Conservation (phyloP, 2,113 vertebrate species). For the Stegastes partitus region DNA sequence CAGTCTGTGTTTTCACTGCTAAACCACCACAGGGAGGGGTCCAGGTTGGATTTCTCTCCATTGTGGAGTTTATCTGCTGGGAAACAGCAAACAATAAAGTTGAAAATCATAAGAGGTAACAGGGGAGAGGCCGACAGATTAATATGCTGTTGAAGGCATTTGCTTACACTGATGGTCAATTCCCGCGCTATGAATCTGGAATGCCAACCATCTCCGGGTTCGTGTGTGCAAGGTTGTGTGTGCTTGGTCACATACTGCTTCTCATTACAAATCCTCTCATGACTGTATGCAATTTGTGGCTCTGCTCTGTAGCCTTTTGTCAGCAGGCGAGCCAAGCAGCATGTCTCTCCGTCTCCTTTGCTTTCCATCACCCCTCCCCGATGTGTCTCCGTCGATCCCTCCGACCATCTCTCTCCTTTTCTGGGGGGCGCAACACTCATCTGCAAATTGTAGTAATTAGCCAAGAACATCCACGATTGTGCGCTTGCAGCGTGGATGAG, state of each 20-base stretch:
- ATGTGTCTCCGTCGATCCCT: constrained; percentile 22
- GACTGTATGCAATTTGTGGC: constrained; percentile 74
- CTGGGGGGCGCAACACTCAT: constrained; percentile 39
- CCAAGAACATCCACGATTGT: constrained; percentile 26
- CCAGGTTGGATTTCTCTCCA: constrained; percentile 19
- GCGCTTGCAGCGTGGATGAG: constrained; percentile 48
- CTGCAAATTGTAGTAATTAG: constrained; percentile 66
- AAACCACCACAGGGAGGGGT: constrained; percentile 45
- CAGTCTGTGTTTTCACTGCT: constrained; percentile 58
- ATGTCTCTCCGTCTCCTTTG: constrained; percentile 30
- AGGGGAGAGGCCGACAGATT: constrained; percentile 45
- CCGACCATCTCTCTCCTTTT: neutral
- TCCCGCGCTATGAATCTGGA: constrained; percentile 33
- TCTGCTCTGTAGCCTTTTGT: constrained; percentile 68
- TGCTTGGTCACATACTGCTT: constrained; percentile 67
- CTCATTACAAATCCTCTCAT: constrained; percentile 77
- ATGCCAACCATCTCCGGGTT: constrained; percentile 44
- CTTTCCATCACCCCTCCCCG: constrained; percentile 40
- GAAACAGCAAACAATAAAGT: constrained; percentile 62
- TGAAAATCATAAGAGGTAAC: constrained; percentile 38
- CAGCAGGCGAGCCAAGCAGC: constrained; percentile 51
- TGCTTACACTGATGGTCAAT: constrained; percentile 47
- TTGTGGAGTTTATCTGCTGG: constrained; percentile 49
- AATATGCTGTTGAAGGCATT: constrained; percentile 55
- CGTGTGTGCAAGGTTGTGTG: constrained; percentile 23